Base-by-base conservation (phyloP, 1,140 invertebrate species). In the Epicauta chinensis region DNA sequence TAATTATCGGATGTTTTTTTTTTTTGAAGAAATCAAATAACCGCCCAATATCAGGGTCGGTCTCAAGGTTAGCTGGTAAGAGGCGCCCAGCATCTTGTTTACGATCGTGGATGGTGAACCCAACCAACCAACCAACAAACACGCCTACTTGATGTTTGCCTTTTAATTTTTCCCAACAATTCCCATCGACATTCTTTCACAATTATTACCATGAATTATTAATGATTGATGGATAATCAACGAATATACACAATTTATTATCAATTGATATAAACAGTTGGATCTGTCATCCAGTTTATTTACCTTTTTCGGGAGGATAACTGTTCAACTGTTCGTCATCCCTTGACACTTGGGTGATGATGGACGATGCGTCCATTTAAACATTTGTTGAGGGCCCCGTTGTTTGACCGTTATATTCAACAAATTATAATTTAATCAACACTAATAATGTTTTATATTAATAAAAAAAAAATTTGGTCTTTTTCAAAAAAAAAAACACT, bases 331-430 rank as follows among this genome's bases (percentile, higher is more conserved):
- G 87, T 80, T 94, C 91, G 81, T 94, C 91, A 86, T 95, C 91
- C 78, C 90, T 85, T 78, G 86, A 90, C 80, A 93, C 91, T 84
- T 94, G 91, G 77, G 91, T 93, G 77, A 94, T 94, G 82, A 96
- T 94, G 84, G 91, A 94, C 87, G 91, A 89, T 84, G 89, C 89
- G 89, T 94, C 92, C 91, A 94, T 95, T 86, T 85, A 87, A 83
- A 81, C 82, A 84, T 85, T 82, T 78, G 81, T 74, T 79, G 61
- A 46, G 63, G 53, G 17, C 53, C 45, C 41, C 53, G 49, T 45
- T 45, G 56, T 39, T 57, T 59, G 60, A 57, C 55, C 46, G 56
- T 53, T 60, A 48, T 51, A 31, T 50, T 31, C 36, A 58, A 45
- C 44, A 40, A 58, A 32, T 44, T 37, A 43, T n/a, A n/a, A n/a